phyloP scores from a whole-genome alignment of 2,113 vertebrate genomes.

The Arizona elegans region DNA sequence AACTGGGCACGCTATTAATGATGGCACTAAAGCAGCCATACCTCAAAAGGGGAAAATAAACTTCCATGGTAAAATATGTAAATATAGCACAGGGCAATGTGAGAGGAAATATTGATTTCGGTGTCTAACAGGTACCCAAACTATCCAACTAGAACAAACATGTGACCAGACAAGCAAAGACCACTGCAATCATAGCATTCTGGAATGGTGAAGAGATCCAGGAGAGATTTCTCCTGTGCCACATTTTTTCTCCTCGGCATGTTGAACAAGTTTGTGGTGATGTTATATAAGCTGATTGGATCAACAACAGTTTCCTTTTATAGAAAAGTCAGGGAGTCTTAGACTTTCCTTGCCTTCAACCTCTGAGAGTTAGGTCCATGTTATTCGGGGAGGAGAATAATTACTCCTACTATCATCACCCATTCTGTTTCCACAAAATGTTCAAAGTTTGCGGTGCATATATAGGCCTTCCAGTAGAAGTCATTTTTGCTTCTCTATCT shows the following conservation, averaged over 20 bases:
- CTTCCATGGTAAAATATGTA: background rate
- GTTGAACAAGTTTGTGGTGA: background rate
- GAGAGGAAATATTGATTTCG: background rate
- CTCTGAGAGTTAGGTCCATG: background rate
- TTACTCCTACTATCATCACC: background rate
- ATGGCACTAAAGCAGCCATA: background rate
- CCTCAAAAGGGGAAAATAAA: background rate
- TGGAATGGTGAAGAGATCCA: background rate
- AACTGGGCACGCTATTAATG: background rate
- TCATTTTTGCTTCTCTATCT: background rate
- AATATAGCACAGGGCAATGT: background rate
- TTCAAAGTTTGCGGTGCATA: background rate
- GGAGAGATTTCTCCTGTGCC: background rate
- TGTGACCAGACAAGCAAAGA: background rate
- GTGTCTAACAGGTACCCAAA: background rate
- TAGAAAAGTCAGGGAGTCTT: background rate
- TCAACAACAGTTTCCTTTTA: background rate
- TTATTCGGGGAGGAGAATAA: background rate
- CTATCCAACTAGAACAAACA: background rate
- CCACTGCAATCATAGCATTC: background rate
- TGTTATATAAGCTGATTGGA: background rate
- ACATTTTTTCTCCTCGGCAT: background rate
- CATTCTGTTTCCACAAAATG: background rate
- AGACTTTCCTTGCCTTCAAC: background rate
- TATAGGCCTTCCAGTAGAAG: background rate